Percentiles rank a stretch among this genome's conserved stretches.
Evolutionary conservation across 1,140 invertebrate genomes (phyloP).

Genomic region (Lysiphlebus fabarum): DNA sequence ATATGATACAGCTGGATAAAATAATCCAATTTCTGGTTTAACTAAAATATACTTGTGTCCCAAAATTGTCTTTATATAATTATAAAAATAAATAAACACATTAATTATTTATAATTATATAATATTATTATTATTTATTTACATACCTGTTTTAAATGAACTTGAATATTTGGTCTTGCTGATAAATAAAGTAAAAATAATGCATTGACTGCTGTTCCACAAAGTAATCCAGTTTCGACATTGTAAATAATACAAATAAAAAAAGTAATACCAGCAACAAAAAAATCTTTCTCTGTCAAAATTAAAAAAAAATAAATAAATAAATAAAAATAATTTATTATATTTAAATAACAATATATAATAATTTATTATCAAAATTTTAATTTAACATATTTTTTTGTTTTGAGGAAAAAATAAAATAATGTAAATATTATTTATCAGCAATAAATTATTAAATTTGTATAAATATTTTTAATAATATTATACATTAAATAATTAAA

Average conservation of each 20-base stretch:
- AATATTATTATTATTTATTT: constrained; percentile 2
- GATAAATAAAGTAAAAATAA: constrained; percentile 61
- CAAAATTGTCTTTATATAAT: constrained; percentile 35
- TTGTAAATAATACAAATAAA: constrained; percentile 59
- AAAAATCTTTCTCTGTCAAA: constrained; percentile 59
- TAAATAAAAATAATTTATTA: constrained; percentile 8
- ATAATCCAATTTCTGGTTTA: constrained; percentile 61
- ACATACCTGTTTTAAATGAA: constrained; percentile 48
- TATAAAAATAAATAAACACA: constrained; percentile 6
- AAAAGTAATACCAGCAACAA: constrained; percentile 61
- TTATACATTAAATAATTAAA: neutral
- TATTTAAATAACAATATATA: neutral
- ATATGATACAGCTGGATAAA: constrained; percentile 64
- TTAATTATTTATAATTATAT: constrained; percentile 19
- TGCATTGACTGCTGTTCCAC: constrained; percentile 62
- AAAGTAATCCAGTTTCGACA: constrained; percentile 67
- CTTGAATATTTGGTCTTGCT: constrained; percentile 47
- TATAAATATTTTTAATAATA: constrained; percentile 1
- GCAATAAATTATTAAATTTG: neutral
- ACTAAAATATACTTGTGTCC: constrained; percentile 57
- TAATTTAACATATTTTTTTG: too few relatives aligned
- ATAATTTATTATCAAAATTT: constrained; percentile 9
- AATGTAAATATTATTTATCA: too few relatives aligned
- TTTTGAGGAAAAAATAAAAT: too few relatives aligned
- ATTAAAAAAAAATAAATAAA: constrained; percentile 30